A percentile compares a stretch with the other conserved stretches of the same genome.
phyloP scores from a whole-genome alignment of 2,113 vertebrate species.

The Furnarius figulus region DNA sequence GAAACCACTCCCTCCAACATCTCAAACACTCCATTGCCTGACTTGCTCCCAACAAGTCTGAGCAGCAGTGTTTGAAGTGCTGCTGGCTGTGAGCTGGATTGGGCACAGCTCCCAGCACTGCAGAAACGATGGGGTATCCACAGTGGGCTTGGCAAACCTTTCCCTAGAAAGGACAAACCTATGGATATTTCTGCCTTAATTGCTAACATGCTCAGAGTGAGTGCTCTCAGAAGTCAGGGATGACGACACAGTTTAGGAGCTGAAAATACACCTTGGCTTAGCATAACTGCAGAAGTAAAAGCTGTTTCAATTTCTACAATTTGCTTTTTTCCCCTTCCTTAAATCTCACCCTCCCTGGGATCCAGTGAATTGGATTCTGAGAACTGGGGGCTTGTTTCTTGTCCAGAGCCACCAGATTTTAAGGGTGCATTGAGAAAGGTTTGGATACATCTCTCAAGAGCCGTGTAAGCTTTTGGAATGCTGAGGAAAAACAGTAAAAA shows the following conservation, averaged over 20 bases:
- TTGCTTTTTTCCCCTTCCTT: neutral
- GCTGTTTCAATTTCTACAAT: neutral
- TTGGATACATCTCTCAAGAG: neutral
- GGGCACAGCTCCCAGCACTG: neutral
- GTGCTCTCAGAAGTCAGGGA: neutral
- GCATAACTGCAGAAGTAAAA: neutral
- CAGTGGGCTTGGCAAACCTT: neutral
- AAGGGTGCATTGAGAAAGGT: neutral
- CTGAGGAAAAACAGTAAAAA: neutral
- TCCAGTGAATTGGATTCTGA: neutral
- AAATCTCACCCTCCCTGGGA: neutral
- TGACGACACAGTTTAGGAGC: neutral
- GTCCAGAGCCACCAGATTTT: neutral
- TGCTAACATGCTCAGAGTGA: neutral
- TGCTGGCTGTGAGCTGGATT: neutral
- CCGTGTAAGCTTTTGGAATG: neutral
- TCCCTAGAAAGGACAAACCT: neutral
- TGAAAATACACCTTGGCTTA: neutral
- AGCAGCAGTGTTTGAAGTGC: neutral
- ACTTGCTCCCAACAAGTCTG: slow-evolving; percentile 22
- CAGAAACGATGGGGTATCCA: too few relatives aligned
- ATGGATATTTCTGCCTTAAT: neutral
- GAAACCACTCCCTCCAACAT: neutral
- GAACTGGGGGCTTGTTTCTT: neutral
- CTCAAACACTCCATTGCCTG: neutral